A percentile compares a stretch with the other conserved stretches of the same genome.
Conservation (phyloP, 1,140 invertebrate genomes). For the Apis mellifera region DNA sequence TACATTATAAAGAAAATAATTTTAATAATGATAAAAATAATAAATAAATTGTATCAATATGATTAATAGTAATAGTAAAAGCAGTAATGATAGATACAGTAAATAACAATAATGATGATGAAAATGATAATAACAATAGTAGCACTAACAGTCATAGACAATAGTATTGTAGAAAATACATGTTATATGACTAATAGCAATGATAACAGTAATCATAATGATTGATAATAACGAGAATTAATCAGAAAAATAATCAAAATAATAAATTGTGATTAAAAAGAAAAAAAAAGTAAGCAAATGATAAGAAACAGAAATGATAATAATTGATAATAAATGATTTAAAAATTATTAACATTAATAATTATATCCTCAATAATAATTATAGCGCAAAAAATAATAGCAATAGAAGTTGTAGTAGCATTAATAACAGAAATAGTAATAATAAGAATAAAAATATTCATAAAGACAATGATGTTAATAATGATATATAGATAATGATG, state of each 20-base stretch:
- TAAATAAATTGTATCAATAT: slow-evolving; percentile 29
- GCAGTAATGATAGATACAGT: slow-evolving; percentile 18
- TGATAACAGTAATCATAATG: slow-evolving; percentile 19
- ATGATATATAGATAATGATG: neutral
- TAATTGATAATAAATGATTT: slow-evolving; percentile 13
- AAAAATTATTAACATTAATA: slow-evolving; percentile 42
- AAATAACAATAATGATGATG: neutral
- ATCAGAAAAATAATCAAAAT: slow-evolving; percentile 5
- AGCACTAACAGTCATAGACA: slow-evolving; percentile 15
- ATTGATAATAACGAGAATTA: slow-evolving; percentile 45
- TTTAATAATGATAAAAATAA: slow-evolving; percentile 13
- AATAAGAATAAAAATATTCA: slow-evolving; percentile 46
- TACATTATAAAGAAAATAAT: slow-evolving; percentile 2
- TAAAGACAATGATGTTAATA: slow-evolving; percentile 37
- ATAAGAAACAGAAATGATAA: slow-evolving; percentile 39
- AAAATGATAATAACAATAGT: slow-evolving; percentile 4
- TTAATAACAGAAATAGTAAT: slow-evolving; percentile 5
- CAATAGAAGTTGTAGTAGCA: slow-evolving; percentile 30
- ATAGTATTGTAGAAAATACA: neutral
- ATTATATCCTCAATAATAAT: slow-evolving; percentile 19
- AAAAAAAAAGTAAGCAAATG: neutral
- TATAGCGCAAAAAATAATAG: neutral
- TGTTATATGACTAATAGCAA: neutral
- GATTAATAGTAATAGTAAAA: slow-evolving; percentile 20
- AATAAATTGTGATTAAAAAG: slow-evolving; percentile 8